Percentiles rank a stretch among this genome's conserved stretches.
These are phyloP conservation scores for Neodon shergylaensis DNA, from an alignment of 2,113 vertebrate genomes.

Conservation along the genomic window DNA sequence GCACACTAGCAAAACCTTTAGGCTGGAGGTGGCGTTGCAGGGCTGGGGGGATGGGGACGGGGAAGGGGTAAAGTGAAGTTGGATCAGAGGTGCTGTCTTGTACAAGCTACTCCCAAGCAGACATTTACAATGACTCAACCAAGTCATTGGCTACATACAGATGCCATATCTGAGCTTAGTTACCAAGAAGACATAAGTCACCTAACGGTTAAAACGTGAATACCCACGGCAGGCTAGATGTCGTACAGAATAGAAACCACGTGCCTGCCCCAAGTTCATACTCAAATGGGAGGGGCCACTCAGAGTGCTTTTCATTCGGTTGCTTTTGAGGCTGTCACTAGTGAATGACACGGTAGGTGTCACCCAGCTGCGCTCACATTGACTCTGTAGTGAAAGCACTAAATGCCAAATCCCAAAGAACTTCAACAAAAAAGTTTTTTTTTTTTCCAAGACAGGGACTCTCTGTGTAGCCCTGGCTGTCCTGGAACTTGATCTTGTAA, in stretches of 20 bases:
- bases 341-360: constrained; percentile 11
- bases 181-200: constrained; percentile 48
- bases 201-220: constrained; percentile 60
- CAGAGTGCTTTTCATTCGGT: constrained; percentile 30
- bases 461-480: neutral
- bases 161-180: constrained; percentile 51
- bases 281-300: constrained; percentile 34
- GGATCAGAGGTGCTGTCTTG: constrained; percentile 37
- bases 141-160: constrained; percentile 43
- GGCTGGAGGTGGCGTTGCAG: neutral
- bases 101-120: constrained; percentile 3
- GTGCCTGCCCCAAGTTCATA: neutral
- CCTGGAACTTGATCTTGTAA: neutral
- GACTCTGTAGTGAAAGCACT: constrained; percentile 36
- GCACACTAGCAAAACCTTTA: neutral
- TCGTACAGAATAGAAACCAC: constrained; percentile 55
- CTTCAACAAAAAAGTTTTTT: neutral
- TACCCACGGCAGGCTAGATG: constrained; percentile 36
- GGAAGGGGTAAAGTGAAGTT: neutral
- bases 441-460: neutral
- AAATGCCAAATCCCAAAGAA: constrained; percentile 52
- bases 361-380: constrained; percentile 5
- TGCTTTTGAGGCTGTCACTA: constrained; percentile 33
- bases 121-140: neutral
- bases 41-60: neutral